Evolutionary conservation across 2,113 vertebrate species (phyloP), one percentile per base, ranked within the genome.

Genomic region (Vireo altiloquus): DNA sequence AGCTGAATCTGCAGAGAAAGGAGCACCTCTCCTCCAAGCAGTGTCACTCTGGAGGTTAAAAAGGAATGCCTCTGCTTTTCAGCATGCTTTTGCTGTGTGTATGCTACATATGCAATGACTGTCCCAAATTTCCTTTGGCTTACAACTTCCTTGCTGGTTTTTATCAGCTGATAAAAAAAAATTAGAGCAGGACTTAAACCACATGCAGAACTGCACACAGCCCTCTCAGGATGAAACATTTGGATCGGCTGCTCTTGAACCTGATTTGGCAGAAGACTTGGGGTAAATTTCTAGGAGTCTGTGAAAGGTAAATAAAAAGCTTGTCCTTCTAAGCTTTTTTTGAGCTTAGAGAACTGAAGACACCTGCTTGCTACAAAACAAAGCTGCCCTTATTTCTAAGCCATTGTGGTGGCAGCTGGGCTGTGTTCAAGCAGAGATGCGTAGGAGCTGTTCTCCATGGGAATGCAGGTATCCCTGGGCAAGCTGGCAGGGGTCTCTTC

Each of bases 111-210:
- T 56, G 63, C 78, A 95, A 72, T 0, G 4, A 92, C 79, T 4
- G 8, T 82, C 92, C 85, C 90, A 92, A 91, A 96, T 95, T 90
- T 90, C 91, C 79, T 85, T 95, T 94, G 87, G 82, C 82, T 88
- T 83, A 56, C 68, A 66, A 69, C 42, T 82, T 65, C 68, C 59
- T 94, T 66, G 87, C 39, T 39, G 39, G 9, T 39, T 39, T 39
- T 39, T 39, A 39, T 39, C 91, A 94, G 85, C 76, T 39, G 7
- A 88, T 49, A 52, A 82, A 82, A 76, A 88, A 68, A 70, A 57
- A 12, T 17, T 63, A 85, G 15, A 88, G 59, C 22, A 35, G 78
- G 52, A 86, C 57, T 90, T 96, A 83, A 92, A 76, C 85, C 37
- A 57, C 66, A 66, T 0, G 2, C 60, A 78, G 60, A 78, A 90